Evolutionary conservation across 92 coral and sea anemone genomes (phyloP).

Genomic region (Micromussa lordhowensis): DNA sequence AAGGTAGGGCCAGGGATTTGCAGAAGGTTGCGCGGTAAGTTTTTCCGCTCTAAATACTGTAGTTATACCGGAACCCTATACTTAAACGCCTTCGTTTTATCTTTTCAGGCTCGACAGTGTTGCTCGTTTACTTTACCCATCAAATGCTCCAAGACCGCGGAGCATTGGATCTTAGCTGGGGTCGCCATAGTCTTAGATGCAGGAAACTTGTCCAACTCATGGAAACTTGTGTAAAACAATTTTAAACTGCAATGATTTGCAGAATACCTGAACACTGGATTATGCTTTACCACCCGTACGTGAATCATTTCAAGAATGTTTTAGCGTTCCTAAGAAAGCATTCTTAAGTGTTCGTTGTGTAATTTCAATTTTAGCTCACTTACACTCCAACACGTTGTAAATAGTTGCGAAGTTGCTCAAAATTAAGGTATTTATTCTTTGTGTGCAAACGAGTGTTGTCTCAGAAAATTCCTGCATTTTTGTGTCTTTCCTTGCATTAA

Average conservation of each 20-base stretch:
- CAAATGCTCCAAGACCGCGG: conserved; percentile 73
- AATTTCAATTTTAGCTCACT: background rate
- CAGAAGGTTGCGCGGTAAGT: too few species aligned
- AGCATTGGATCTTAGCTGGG: conserved; percentile 79
- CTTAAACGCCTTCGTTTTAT: background rate
- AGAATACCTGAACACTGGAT: background rate
- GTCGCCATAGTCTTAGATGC: conserved; percentile 89
- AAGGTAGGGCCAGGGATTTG: too few species aligned
- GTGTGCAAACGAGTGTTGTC: background rate
- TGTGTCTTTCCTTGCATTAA: background rate
- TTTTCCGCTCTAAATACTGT: too few species aligned
- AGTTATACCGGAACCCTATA: too few species aligned
- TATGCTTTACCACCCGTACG: background rate
- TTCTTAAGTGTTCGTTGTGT: background rate
- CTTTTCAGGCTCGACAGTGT: conserved; percentile 80
- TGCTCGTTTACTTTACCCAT: conserved; percentile 83
- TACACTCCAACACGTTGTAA: conserved; percentile 17
- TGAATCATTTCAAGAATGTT: background rate
- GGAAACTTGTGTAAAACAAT: conserved; percentile 77
- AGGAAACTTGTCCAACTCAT: conserved; percentile 80
- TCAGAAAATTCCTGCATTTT: background rate
- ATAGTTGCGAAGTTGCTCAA: background rate
- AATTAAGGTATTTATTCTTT: background rate
- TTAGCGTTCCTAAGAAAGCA: background rate
- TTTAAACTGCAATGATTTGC: conserved; percentile 9